These are phyloP conservation scores for Dexiosoma caninum DNA, from an alignment of 2,888 invertebrate species.

Conservation along the genomic window DNA sequence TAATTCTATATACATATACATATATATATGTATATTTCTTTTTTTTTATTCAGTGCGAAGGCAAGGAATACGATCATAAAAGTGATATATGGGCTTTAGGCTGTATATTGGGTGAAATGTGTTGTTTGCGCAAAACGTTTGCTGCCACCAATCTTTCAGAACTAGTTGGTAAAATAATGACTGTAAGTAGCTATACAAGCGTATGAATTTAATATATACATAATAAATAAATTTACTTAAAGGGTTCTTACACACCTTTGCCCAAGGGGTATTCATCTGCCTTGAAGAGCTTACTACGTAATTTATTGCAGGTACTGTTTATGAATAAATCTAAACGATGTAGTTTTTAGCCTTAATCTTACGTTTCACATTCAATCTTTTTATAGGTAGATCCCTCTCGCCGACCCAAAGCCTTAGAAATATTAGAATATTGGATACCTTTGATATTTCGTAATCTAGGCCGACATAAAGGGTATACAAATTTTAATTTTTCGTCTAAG, in stretches of 20 bases:
- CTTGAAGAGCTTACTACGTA: constrained; percentile 81
- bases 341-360: too few species aligned
- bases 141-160: constrained; percentile 86
- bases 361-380: constrained; percentile 25
- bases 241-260: constrained; percentile 84
- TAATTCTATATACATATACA: too few species aligned
- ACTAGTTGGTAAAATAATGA: constrained; percentile 85
- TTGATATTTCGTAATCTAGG: constrained; percentile 77
- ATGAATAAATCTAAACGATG: too few species aligned
- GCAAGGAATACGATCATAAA: constrained; percentile 86
- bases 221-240: too few species aligned
- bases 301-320: constrained; percentile 81
- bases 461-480: constrained; percentile 74
- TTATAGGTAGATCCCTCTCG: constrained; percentile 80
- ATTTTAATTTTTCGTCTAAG: background rate
- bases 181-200: constrained; percentile 79
- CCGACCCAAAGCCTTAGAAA: constrained; percentile 82
- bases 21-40: too few species aligned
- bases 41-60: constrained; percentile 81
- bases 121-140: constrained; percentile 84
- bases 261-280: constrained; percentile 82
- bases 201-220: too few species aligned
- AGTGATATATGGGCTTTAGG: constrained; percentile 89
- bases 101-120: constrained; percentile 87
- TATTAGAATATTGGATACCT: constrained; percentile 80